Base-by-base conservation (phyloP, 2,113 vertebrate species). In the Ophiodon elongatus region DNA sequence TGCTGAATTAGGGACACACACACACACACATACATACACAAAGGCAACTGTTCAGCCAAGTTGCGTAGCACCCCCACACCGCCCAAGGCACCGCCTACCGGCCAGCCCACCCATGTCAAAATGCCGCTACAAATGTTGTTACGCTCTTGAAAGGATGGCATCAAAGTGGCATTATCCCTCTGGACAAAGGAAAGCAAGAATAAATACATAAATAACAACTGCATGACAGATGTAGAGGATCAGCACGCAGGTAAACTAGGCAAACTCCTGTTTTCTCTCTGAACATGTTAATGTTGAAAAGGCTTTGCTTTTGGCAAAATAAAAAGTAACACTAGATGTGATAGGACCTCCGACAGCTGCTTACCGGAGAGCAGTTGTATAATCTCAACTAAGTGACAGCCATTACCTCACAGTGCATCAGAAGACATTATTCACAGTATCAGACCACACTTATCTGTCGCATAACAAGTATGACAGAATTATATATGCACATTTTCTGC, bases 141-240 rank as follows among this genome's bases (percentile, higher is more conserved):
- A 80, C 78, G 82, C 81, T 72, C 70, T 74, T 73, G 71, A 88
- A 82, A 88, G 84, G 83, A 85, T 86, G 89, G 70, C 89, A 90
- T 86, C 77, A 91, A 83, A 90, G 83, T 88, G 75, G 70, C 86
- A 88, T 84, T 68, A 85, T 89, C 77, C 86, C 78, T 80, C 71
- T 69, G 83, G 88, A 89, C 72, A 88, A 73, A 80, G 33, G 4
- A 56, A 69, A 25, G 62, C 39, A 88, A 67, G 71, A 85, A 91
- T 39, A 54, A 66, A 89, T 75, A 82, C 52, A 86, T 79, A 71
- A 60, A 77, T 80, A 79, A 52, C 25, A 1, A 65, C 35, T 63
- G 68, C 52, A 84, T 83, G 69, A 79, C 80, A 81, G 72, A 68
- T 82, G 29, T 25, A 71, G 8, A 47, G 77, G 45, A 90, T 79